These are phyloP conservation scores for Falco novaeseelandiae DNA, from an alignment of 2,797 vertebrate species.

Conservation along the genomic window DNA sequence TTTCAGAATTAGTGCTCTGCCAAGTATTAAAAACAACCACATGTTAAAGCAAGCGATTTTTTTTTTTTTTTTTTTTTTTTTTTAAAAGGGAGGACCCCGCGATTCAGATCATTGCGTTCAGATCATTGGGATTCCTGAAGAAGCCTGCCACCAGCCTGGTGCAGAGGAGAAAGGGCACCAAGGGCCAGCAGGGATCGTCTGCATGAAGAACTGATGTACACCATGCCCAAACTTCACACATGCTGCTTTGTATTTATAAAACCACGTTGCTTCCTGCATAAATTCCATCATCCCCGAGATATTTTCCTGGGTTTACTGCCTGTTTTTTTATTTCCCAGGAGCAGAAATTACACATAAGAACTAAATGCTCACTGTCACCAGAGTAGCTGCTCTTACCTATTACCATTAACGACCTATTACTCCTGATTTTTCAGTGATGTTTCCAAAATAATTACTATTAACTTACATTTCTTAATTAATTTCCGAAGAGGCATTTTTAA, in stretches of 20 bases:
- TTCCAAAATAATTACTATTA: constrained; percentile 47
- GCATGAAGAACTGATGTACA: not conserved
- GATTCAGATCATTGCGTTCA: not conserved
- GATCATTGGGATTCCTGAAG: not conserved
- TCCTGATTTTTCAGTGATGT: not conserved
- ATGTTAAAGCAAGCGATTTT: not conserved
- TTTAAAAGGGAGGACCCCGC: not conserved
- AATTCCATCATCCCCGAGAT: not conserved
- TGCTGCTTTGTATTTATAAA: not conserved
- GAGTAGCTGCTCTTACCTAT: not conserved
- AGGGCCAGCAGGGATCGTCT: not conserved
- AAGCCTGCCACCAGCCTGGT: not conserved
- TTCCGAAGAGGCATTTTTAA: not conserved
- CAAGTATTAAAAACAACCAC: not conserved
- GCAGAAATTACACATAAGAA: not conserved
- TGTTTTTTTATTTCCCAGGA: not conserved
- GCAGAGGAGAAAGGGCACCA: not conserved
- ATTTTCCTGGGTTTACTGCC: not conserved
- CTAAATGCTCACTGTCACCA: not conserved
- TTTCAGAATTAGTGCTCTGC: constrained; percentile 5
- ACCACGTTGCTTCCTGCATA: not conserved
- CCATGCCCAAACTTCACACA: not conserved
- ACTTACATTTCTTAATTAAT: constrained; percentile 52
- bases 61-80: not conserved
- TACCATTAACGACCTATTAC: not conserved